Evolutionary conservation across 2,797 vertebrate species (phyloP), one percentile per base, ranked within the genome.

Genomic region (Salmo trutta): DNA sequence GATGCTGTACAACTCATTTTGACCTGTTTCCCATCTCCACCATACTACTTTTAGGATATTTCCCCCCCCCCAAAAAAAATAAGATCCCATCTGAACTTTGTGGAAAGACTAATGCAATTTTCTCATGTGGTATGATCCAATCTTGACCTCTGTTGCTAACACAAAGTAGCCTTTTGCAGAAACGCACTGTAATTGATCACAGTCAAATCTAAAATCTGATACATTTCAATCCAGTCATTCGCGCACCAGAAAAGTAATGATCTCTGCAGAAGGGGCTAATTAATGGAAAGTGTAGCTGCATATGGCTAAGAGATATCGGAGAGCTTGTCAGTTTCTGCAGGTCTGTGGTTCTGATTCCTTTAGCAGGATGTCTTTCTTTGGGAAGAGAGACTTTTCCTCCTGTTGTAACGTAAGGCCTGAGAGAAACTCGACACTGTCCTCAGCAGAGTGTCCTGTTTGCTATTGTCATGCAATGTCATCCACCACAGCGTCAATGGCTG

Each of bases 321-420:
- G 81, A 76, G 71, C 85, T 85, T 82, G 75, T 79, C 85, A 88
- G 82, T 86, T 90, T 91, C 89, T 90, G 88, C 86, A 83, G 82
- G 81, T 81, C 87, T 83, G 80, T 64, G 81, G 78, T 71, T 82
- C 75, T 91, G 89, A 91, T 91, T 87, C 84, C 72, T 90, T 93
- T 91, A 88, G 89, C 91, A 92, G 90, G 84, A 73, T 68, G 71
- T 75, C 54, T 83, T 6, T 70, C 82, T 82, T 66, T 73, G 83
- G 88, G 87, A 88, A 84, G 29, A 51, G 77, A 79, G 75, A 78
- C 71, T 82, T 87, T 87, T 77, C 82, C 87, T 89, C 82, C 77
- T 80, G 73, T 81, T 87, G 79, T 91, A 92, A 90, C 86, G 88
- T 86, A 90, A 90, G 81, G 76, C 21, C 78, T 76, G 59, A 81